A percentile compares a stretch with the other conserved stretches of the same genome.
Conservation (phyloP, 2,797 vertebrate genomes). For the Huso huso region DNA sequence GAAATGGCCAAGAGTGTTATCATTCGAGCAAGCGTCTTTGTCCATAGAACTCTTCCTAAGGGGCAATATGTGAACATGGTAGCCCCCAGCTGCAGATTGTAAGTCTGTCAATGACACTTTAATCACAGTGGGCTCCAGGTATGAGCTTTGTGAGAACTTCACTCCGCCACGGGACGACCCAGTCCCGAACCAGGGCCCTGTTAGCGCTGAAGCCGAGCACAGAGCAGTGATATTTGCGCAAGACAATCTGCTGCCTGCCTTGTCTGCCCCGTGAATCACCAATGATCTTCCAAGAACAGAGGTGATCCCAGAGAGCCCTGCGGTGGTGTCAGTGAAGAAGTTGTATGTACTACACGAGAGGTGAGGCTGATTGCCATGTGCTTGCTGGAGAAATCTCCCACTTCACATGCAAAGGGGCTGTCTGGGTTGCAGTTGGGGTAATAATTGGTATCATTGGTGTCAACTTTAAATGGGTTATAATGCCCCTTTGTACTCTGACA, state of each 20-base stretch:
- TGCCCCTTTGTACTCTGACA: conserved; percentile 56
- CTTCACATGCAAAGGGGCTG: conserved; percentile 57
- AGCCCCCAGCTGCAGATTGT: conserved; percentile 43
- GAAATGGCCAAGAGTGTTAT: conserved; percentile 56
- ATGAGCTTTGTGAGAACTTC: conserved; percentile 44
- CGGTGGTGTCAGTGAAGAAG: conserved; percentile 64
- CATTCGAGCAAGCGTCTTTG: conserved; percentile 47
- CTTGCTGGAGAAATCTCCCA: conserved; percentile 58
- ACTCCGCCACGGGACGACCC: conserved; percentile 39
- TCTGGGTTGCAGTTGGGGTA: conserved; percentile 39
- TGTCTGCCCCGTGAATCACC: conserved; percentile 54
- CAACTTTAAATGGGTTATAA: conserved; percentile 58
- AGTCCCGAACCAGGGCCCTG: conserved; percentile 46
- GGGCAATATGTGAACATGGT: conserved; percentile 62
- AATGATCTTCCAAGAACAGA: conserved; percentile 52
- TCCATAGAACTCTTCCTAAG: conserved; percentile 27
- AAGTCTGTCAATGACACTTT: conserved; percentile 46
- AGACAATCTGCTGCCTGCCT: conserved; percentile 42
- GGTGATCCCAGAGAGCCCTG: conserved; percentile 41
- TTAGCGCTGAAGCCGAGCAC: conserved; percentile 32
- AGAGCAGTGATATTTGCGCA: conserved; percentile 65
- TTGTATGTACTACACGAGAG: no score
- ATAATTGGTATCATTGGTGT: conserved; percentile 42
- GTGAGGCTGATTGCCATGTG: conserved; percentile 43
- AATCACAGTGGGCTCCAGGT: conserved; percentile 49